Conservation (phyloP, 2,113 vertebrate species). For the Casuarius casuarius region DNA sequence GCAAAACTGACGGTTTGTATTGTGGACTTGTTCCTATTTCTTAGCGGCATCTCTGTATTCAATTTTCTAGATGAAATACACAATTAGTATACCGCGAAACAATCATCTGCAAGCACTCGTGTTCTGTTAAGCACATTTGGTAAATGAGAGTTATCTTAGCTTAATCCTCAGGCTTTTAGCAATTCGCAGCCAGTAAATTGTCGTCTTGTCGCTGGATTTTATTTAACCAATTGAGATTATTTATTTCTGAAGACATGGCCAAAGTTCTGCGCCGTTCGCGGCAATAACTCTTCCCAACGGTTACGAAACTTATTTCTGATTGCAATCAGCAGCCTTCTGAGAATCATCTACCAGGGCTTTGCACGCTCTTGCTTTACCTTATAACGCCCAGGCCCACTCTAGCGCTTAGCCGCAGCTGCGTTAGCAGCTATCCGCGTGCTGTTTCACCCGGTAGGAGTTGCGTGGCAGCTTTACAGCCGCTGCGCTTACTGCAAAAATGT, state of each 20-base stretch:
- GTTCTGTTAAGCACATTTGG: conserved; percentile 11
- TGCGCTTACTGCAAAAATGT: not conserved
- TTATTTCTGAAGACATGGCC: conserved; percentile 33
- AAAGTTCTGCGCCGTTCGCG: not conserved
- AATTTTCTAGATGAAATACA: not conserved
- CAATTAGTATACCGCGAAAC: not conserved
- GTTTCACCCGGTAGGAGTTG: not conserved
- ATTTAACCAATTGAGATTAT: conserved; percentile 43
- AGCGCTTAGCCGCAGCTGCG: not conserved
- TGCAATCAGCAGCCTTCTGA: not conserved
- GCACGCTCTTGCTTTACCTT: not conserved
- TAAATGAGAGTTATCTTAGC: conserved; percentile 5
- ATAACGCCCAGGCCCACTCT: not conserved
- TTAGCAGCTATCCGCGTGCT: not conserved
- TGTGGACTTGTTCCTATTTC: not conserved
- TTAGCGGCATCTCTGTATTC: not conserved
- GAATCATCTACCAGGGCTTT: not conserved
- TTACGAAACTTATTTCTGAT: conserved; percentile 16
- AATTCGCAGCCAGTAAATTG: not conserved
- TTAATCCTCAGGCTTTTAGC: conserved; percentile 25
- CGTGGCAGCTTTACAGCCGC: fast-evolving
- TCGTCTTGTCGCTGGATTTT: not conserved
- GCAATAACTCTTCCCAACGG: not conserved
- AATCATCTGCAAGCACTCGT: not conserved
- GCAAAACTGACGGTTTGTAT: not conserved